Percentiles rank a stretch among this genome's conserved stretches.
phyloP scores from a whole-genome alignment of 2,888 invertebrate species.

The Dryobotodes eremita region DNA sequence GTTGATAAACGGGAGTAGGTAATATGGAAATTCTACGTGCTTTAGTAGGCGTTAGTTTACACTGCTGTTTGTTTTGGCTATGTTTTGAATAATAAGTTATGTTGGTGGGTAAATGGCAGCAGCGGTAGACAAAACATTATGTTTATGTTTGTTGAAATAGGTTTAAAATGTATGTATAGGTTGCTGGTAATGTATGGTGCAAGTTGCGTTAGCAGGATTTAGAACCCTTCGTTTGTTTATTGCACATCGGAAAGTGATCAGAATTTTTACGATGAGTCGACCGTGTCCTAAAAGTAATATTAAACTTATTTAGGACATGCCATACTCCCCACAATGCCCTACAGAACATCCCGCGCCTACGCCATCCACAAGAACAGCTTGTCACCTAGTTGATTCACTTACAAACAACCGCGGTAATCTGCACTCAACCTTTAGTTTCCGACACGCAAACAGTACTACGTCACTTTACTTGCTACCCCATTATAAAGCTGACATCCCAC shows the following conservation, averaged over 20 bases:
- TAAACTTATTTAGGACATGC: conserved; percentile 33
- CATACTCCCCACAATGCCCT: conserved; percentile 14
- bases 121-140: conserved; percentile 21
- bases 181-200: neutral
- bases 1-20: conserved; percentile 16
- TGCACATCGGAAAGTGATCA: neutral
- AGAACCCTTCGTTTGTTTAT: neutral
- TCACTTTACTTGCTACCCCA: conserved; percentile 48
- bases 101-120: conserved; percentile 11
- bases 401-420: conserved; percentile 43
- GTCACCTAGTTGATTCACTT: conserved; percentile 49
- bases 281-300: conserved; percentile 10
- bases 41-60: conserved; percentile 39
- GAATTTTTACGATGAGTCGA: neutral
- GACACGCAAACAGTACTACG: conserved; percentile 51
- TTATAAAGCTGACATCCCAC: conserved; percentile 45
- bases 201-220: neutral
- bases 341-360: conserved; percentile 32
- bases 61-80: conserved; percentile 34
- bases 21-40: conserved; percentile 30
- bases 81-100: conserved; percentile 52
- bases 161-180: neutral
- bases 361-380: conserved; percentile 28
- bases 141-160: conserved; percentile 14
- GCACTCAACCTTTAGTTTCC: conserved; percentile 49